Evolutionary conservation across 2,113 vertebrate species (phyloP).

Genomic region (Dicerorhinus sumatrensis): DNA sequence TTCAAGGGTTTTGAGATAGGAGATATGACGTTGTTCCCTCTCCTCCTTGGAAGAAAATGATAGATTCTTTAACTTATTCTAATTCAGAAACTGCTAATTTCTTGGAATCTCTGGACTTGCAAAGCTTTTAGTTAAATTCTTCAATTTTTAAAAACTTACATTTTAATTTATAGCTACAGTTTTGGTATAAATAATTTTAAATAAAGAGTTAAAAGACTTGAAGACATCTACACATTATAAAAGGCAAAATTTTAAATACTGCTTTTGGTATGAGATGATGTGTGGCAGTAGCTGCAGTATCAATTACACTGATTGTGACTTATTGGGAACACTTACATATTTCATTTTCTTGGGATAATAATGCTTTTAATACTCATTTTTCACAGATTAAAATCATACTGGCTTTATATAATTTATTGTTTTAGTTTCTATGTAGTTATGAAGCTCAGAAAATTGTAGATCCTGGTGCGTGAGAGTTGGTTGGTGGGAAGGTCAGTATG

Average conservation of each 20-base stretch:
- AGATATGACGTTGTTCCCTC: neutral
- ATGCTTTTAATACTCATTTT: neutral
- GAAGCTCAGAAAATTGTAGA: neutral
- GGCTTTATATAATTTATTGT: neutral
- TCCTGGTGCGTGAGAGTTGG: neutral
- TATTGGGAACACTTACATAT: neutral
- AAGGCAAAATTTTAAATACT: neutral
- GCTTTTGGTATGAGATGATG: neutral
- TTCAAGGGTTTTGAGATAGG: neutral
- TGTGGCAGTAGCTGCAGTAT: neutral
- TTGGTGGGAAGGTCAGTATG: neutral
- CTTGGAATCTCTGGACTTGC: neutral
- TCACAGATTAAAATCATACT: neutral
- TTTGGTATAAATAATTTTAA: neutral
- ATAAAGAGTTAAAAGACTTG: neutral
- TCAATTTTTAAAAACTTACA: neutral
- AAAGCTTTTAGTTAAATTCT: slow-evolving; percentile 1
- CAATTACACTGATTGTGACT: neutral
- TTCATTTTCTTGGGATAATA: neutral
- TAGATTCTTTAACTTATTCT: neutral
- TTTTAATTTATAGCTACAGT: neutral
- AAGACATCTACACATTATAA: neutral
- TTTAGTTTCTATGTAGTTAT: neutral
- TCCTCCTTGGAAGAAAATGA: neutral
- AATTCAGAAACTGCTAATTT: neutral